phyloP scores from a whole-genome alignment of 2,113 vertebrate species.

The Brienomyrus brachyistius region DNA sequence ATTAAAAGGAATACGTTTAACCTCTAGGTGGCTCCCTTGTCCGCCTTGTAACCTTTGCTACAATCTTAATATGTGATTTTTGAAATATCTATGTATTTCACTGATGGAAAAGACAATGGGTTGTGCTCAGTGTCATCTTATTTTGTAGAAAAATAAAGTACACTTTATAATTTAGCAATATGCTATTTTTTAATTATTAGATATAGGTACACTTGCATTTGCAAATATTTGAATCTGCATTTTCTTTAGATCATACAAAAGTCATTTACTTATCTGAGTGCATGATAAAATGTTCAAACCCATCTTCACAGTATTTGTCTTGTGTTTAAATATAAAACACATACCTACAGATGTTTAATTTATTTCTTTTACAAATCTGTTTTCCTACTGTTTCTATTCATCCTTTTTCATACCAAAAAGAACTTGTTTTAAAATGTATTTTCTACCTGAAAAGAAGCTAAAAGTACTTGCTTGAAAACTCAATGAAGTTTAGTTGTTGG shows the following conservation, averaged over 20 bases:
- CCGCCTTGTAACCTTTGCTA: not conserved
- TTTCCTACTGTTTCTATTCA: not conserved
- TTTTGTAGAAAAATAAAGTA: not conserved
- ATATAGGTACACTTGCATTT: not conserved
- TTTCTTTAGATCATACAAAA: not conserved
- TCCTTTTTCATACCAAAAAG: not conserved
- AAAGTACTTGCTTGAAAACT: not conserved
- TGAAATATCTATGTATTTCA: not conserved
- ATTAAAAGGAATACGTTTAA: not conserved
- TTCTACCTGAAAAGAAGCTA: not conserved
- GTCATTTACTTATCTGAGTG: not conserved
- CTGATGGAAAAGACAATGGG: not conserved
- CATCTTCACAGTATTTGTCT: constrained; percentile 5
- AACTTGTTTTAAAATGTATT: not conserved
- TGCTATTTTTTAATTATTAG: not conserved
- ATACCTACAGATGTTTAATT: not conserved
- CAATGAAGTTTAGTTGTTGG: not conserved
- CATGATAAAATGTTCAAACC: not conserved
- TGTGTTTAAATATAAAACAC: not conserved
- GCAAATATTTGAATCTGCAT: not conserved
- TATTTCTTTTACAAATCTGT: not conserved
- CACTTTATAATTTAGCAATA: not conserved
- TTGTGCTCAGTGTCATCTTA: not conserved
- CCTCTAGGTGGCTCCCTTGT: constrained; percentile 7
- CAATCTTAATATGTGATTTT: not conserved